Base-by-base conservation (phyloP, 2,797 vertebrate genomes). In the Sebastes jordani region DNA sequence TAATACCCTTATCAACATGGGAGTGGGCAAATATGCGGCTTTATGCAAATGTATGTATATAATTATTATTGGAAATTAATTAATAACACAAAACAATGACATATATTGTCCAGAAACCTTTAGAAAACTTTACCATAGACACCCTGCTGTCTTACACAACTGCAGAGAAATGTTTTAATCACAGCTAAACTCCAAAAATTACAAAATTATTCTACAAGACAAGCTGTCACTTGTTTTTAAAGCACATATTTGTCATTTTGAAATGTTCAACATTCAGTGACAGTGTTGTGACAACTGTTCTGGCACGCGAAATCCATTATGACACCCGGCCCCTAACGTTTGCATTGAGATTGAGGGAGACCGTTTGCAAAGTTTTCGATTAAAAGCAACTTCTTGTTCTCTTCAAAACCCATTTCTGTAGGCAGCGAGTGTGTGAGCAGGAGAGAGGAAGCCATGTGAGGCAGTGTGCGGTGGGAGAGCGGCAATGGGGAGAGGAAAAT, bases 321-420 rank as follows among this genome's bases (percentile, higher is more conserved):
- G 60, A 49, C 58, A 11, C 70, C 7, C 9, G 11, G 7, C 5
- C 56, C 56, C 11, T n/a, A 16, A 64, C 25, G 64, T 71, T 30
- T 68, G 63, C 38, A 2, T 3, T 2, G 42, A 69, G 58, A 52
- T 18, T 46, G 54, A 63, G 38, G 16, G 29, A 38, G 23, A 36
- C 14, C 2, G 13, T 71, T 79, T 34, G 25, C 74, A 81, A 81
- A 71, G 70, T 83, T 81, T 81, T 71, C 38, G 6, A 80, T 78
- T 61, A 71, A 69, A 78, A 78, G 30, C 49, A 20, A 66, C 81
- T 66, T 74, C 30, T 42, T 2, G 25, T 27, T 52, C 25, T 63
- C 81, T 63, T 49, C 5, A 18, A 62, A 61, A 20, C 2, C 8
- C 20, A 3, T 27, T 30, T 59, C 30, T 65, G 22, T 8, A 58